A percentile compares a stretch with the other conserved stretches of the same genome.
These are phyloP conservation scores for Rallus limicola DNA, from an alignment of 2,113 vertebrate species.

Conservation along the genomic window DNA sequence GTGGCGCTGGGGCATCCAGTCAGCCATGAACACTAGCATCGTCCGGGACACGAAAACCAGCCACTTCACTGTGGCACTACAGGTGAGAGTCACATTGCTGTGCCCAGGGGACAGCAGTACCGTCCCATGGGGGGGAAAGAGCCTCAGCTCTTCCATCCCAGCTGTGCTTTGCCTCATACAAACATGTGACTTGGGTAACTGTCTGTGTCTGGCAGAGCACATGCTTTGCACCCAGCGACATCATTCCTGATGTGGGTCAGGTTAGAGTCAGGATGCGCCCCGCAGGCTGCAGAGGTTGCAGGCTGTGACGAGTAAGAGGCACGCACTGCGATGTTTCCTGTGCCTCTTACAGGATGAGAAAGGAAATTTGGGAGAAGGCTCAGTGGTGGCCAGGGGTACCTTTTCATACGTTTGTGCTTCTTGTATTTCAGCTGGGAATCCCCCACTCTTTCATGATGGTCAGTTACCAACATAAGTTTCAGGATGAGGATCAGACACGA, in stretches of 20 bases:
- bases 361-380: background rate
- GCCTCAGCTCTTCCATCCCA: background rate
- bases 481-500: slow-evolving; percentile 95
- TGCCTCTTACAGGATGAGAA: background rate
- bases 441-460: slow-evolving; percentile 94
- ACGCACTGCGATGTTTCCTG: background rate
- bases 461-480: slow-evolving; percentile 98
- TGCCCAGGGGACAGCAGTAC: accelerated
- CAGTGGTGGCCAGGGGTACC: accelerated
- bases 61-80: slow-evolving; percentile 90
- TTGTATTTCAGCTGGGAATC: slow-evolving; percentile 88
- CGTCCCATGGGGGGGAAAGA: accelerated
- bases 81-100: slow-evolving; percentile 74
- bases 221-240: background rate
- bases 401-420: background rate
- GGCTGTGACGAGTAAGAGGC: no score
- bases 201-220: background rate
- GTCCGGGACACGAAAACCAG: slow-evolving; percentile 95
- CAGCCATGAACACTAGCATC: slow-evolving; percentile 96
- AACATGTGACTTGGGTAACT: accelerated
- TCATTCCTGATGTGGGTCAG: accelerated
- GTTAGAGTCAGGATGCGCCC: background rate
- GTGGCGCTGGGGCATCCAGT: slow-evolving; percentile 96
- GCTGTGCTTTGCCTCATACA: accelerated
- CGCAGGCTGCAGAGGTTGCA: background rate